Conservation (phyloP, 2,113 vertebrate genomes). For the Bos indicus region DNA sequence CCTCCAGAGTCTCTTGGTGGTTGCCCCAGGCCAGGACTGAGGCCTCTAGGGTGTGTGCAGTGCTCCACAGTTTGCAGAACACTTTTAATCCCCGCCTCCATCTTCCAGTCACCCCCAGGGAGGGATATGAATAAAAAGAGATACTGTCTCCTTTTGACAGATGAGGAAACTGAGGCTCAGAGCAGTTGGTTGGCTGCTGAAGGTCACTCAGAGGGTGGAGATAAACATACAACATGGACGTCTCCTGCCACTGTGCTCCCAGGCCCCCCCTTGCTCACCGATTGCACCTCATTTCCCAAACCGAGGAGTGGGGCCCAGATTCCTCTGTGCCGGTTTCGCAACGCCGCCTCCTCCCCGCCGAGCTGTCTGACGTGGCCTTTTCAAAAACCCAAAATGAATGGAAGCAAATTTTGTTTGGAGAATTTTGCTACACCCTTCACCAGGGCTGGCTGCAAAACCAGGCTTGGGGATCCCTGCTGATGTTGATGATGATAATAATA, state of each 20-base stretch:
- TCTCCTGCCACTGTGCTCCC: background rate
- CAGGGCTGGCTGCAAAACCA: constrained; percentile 74
- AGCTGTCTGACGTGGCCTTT: constrained; percentile 75
- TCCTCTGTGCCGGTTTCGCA: constrained; percentile 62
- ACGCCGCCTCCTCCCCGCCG: constrained; percentile 56
- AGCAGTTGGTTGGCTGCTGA: background rate
- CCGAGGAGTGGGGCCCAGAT: background rate
- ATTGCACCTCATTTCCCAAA: background rate
- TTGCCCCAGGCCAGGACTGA: background rate
- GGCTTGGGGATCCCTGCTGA: constrained; percentile 62
- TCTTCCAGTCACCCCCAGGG: background rate
- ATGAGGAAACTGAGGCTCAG: constrained; percentile 18
- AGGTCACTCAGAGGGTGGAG: background rate
- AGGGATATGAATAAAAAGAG: background rate
- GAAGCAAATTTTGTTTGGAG: constrained; percentile 76
- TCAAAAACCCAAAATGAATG: constrained; percentile 76
- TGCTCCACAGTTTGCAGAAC: background rate
- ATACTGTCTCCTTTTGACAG: background rate
- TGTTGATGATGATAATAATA: background rate
- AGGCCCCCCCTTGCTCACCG: background rate
- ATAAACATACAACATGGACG: background rate
- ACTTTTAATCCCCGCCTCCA: background rate
- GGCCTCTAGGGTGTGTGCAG: background rate
- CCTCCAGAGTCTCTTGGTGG: background rate
- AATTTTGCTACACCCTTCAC: constrained; percentile 71